Evolutionary conservation across 2,113 vertebrate species (phyloP).

Genomic region (Anas platyrhynchos): DNA sequence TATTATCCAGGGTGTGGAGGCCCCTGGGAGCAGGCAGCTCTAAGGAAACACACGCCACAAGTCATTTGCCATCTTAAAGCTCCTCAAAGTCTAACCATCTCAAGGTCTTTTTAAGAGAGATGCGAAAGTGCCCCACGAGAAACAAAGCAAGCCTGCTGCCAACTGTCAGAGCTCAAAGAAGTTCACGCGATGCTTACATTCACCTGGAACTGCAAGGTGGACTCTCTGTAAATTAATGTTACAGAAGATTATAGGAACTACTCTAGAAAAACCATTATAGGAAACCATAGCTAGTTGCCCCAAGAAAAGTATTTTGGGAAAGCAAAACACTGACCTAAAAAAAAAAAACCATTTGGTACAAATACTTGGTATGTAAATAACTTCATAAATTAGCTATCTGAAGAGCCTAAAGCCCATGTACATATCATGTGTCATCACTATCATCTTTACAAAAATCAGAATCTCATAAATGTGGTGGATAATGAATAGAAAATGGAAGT

Average conservation of each 20-base stretch:
- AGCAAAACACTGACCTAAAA: not conserved
- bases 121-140: not conserved
- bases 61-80: not conserved
- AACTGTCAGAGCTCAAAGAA: not conserved
- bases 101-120: not conserved
- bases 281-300: not conserved
- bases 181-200: slow-evolving; percentile 2
- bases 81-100: not conserved
- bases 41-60: not conserved
- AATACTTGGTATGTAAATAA: not conserved
- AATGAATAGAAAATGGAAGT: not conserved
- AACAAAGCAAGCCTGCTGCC: not conserved
- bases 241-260: not conserved
- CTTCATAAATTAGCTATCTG: not conserved
- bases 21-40: not conserved
- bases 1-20: not conserved
- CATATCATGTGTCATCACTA: not conserved
- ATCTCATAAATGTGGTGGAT: not conserved
- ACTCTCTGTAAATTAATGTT: not conserved
- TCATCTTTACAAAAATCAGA: not conserved
- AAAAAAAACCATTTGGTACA: not conserved
- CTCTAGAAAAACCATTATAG: not conserved
- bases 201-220: slow-evolving; percentile 1
- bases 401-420: not conserved
- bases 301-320: not conserved